Percentiles rank a stretch among this genome's conserved stretches.
phyloP scores from a whole-genome alignment of 2,113 vertebrate genomes.

The Nesogale talazaci region DNA sequence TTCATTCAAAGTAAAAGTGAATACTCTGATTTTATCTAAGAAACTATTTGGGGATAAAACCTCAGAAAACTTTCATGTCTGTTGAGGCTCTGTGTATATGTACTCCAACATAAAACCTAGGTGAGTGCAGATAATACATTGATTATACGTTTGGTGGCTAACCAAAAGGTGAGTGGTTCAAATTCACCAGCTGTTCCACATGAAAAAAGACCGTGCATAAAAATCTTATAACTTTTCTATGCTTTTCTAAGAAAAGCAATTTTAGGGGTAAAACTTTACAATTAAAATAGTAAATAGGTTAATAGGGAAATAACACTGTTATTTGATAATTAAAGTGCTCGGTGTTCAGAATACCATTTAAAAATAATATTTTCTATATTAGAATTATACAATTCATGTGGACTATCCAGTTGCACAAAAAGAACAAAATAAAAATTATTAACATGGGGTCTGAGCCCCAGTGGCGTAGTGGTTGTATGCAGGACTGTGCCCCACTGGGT shows the following conservation, averaged over 20 bases:
- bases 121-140: not conserved
- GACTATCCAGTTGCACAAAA: constrained; percentile 22
- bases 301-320: not conserved
- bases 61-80: not conserved
- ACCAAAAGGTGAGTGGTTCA: not conserved
- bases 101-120: not conserved
- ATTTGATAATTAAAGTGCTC: constrained; percentile 41
- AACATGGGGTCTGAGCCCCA: too few species aligned
- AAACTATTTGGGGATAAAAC: constrained; percentile 48
- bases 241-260: constrained; percentile 34
- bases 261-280: constrained; percentile 50
- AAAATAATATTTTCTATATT: not conserved
- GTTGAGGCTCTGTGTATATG: not conserved
- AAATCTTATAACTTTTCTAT: not conserved
- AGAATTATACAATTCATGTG: constrained; percentile 26
- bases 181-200: not conserved
- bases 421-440: constrained; percentile 52
- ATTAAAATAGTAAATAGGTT: constrained; percentile 9
- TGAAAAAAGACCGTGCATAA: not conserved
- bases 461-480: too few species aligned
- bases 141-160: not conserved
- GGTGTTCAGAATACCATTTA: not conserved
- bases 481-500: too few species aligned
- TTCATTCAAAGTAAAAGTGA: constrained; percentile 26
- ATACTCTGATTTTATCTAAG: constrained; percentile 35